Conservation (phyloP, 2,113 vertebrate species). For the Enhydra lutris region DNA sequence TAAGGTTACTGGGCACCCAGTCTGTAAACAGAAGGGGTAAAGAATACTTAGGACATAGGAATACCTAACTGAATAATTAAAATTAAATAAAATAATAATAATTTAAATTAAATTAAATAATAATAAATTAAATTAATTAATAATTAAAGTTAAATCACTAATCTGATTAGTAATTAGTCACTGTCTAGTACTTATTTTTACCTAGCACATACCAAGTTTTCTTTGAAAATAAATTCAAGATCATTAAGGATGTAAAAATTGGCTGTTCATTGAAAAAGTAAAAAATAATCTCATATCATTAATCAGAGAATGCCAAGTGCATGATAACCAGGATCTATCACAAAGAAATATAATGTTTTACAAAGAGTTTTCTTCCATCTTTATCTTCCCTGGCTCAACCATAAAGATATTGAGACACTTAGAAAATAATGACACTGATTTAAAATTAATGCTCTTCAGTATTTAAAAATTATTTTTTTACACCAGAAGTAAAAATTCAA, state of each 20-base stretch:
- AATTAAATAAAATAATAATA: not conserved
- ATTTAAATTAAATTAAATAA: no score
- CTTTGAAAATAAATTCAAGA: slow-evolving; percentile 22
- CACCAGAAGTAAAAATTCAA: not conserved
- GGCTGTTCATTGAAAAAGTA: not conserved
- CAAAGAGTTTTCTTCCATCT: not conserved
- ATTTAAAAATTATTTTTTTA: not conserved
- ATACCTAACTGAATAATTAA: not conserved
- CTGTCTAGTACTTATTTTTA: not conserved
- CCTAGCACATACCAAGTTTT: not conserved
- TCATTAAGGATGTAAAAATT: not conserved
- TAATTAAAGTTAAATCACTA: not conserved
- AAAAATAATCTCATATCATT: not conserved
- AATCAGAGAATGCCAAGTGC: not conserved
- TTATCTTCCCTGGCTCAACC: not conserved
- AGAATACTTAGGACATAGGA: not conserved
- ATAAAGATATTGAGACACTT: not conserved
- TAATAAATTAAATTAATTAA: no score
- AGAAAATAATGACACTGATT: not conserved
- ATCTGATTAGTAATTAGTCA: not conserved
- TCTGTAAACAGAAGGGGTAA: not conserved
- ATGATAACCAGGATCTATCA: not conserved
- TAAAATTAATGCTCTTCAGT: not conserved
- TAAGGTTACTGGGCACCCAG: not conserved
- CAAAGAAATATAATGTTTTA: not conserved